A percentile compares a stretch with the other conserved stretches of the same genome.
These are phyloP conservation scores for Calypte anna DNA, from an alignment of 2,113 vertebrate species.

Conservation along the genomic window DNA sequence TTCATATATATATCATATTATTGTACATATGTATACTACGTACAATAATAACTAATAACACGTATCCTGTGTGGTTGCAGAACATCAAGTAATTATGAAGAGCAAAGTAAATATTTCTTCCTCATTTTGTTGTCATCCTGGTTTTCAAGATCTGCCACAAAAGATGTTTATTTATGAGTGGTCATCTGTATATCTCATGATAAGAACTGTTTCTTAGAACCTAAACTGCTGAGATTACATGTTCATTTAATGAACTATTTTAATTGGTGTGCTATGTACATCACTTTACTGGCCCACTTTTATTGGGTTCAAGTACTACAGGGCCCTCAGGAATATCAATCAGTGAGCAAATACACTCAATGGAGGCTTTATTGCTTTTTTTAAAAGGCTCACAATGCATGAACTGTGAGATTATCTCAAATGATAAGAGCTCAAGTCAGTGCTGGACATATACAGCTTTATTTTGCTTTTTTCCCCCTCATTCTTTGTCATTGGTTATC, in stretches of 20 bases:
- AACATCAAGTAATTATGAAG: neutral
- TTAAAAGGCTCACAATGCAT: neutral
- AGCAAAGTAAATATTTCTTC: neutral
- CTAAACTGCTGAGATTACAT: neutral
- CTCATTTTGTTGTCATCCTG: neutral
- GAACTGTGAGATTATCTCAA: neutral
- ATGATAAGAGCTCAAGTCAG: slow-evolving; percentile 9
- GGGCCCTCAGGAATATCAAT: neutral
- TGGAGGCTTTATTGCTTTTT: neutral
- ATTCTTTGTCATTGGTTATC: slow-evolving; percentile 33
- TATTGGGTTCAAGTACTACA: neutral
- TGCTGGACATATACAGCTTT: neutral
- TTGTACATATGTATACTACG: neutral
- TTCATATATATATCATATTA: too few relatives aligned
- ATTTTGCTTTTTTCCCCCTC: neutral
- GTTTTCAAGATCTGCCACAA: neutral
- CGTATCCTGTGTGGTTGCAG: neutral
- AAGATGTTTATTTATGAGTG: slow-evolving; percentile 7
- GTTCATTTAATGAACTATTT: neutral
- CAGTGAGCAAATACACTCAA: neutral
- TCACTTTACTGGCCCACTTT: neutral
- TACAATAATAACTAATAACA: neutral
- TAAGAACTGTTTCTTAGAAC: neutral
- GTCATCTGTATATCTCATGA: neutral
- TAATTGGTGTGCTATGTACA: neutral